These are phyloP conservation scores for Caenorhabditis briggsae DNA, from an alignment of 1,140 invertebrate genomes.

Conservation along the genomic window DNA sequence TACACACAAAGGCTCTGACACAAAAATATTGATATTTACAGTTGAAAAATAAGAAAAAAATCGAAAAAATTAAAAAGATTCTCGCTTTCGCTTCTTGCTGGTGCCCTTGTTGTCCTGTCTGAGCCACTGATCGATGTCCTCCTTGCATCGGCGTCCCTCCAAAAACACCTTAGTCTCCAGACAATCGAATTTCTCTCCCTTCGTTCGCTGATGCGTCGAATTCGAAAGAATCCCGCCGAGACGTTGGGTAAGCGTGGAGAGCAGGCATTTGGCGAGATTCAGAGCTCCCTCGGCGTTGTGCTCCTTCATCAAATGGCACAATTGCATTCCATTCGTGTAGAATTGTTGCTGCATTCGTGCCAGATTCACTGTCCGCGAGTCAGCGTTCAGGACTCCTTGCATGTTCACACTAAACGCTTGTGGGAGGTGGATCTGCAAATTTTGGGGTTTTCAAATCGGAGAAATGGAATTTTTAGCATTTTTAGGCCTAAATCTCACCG, in stretches of 20 bases:
- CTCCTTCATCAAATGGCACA: slow-evolving; percentile 12
- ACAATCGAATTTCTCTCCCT: not conserved
- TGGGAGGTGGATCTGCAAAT: slow-evolving; percentile 45
- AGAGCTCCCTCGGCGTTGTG: slow-evolving; percentile 37
- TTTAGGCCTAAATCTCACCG: not conserved
- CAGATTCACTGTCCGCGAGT: slow-evolving; percentile 4
- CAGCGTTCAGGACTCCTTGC: slow-evolving; percentile 38
- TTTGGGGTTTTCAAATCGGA: too few relatives aligned
- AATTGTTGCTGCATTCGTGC: slow-evolving; percentile 49
- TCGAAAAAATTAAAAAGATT: not conserved
- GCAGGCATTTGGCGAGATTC: slow-evolving; percentile 12
- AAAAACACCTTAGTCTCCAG: slow-evolving; percentile 5
- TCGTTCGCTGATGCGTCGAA: not conserved
- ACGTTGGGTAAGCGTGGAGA: slow-evolving; percentile 27
- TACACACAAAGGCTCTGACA: not conserved
- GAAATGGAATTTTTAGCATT: not conserved
- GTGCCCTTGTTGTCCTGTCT: not conserved
- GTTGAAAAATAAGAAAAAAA: not conserved
- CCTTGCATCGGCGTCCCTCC: not conserved
- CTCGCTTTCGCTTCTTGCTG: not conserved
- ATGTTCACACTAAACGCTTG: slow-evolving; percentile 44
- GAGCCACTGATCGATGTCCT: slow-evolving; percentile 11
- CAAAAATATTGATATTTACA: not conserved
- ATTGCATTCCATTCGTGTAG: slow-evolving; percentile 34
- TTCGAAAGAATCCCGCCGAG: slow-evolving; percentile 40